Evolutionary conservation across 1,140 invertebrate genomes (phyloP).

Genomic region (Tetragnatha versicolor): DNA sequence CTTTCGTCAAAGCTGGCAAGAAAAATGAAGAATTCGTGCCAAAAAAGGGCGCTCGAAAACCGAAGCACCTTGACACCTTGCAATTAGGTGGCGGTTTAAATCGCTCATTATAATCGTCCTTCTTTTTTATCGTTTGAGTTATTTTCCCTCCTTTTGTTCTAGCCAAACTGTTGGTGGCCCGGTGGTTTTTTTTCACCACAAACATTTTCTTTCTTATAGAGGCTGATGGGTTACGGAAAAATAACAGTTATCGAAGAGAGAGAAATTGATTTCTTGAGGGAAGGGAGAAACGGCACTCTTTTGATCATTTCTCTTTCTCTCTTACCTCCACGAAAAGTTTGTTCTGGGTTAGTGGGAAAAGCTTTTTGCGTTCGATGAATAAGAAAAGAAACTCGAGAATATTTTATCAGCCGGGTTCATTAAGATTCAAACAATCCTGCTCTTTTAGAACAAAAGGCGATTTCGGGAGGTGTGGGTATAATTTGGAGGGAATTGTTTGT

Average conservation of each 20-base stretch:
- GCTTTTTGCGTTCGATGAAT: background rate
- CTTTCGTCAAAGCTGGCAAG: no score
- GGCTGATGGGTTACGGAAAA: slow-evolving; percentile 27
- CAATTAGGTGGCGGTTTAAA: slow-evolving; percentile 42
- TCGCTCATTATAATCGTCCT: slow-evolving; percentile 27
- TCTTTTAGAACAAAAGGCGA: no score
- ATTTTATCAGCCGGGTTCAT: no score
- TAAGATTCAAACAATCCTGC: no score
- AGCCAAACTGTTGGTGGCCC: slow-evolving; percentile 28
- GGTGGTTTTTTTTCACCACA: background rate
- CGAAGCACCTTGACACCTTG: slow-evolving; percentile 41
- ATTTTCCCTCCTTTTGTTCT: slow-evolving; percentile 37
- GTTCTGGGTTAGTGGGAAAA: background rate
- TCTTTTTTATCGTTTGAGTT: background rate
- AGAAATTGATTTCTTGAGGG: no score
- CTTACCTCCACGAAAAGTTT: background rate
- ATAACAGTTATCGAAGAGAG: slow-evolving; percentile 12
- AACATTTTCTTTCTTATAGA: no score
- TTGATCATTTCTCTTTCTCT: background rate
- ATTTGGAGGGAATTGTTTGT: no score
- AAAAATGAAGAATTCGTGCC: slow-evolving; percentile 43
- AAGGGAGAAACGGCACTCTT: no score
- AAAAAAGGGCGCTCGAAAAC: background rate
- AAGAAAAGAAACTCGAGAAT: no score
- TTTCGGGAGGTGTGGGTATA: no score